Evolutionary conservation across 2,888 invertebrate genomes (phyloP), one percentile per base, ranked within the genome.

Genomic region (Falcaria lacertinaria): DNA sequence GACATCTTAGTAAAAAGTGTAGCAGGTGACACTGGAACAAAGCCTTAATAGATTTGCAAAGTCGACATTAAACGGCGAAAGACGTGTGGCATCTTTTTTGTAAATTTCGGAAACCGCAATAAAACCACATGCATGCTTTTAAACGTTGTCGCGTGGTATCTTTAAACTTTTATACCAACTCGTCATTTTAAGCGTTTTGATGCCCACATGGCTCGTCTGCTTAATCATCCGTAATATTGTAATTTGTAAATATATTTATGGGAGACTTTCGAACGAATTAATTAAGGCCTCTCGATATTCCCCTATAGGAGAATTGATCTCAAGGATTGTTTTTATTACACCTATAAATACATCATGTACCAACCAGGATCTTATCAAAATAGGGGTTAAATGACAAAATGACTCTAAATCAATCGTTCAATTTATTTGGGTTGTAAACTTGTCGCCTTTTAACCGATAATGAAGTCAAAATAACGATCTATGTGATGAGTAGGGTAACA

Each of bases 31-130:
- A 54, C 47, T 47, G 56, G 57, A 70, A 84, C 79, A 81, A 78
- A 71, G 70, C 63, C 63, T 67, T 69, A 74, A 82, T 77, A 80
- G 78, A 80, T 77, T 69, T 69, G 60, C 60, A 64, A 62, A 64
- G 64, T 71, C 75, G 74, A 78, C 78, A 74, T 69, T 66, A 73
- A 71, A 65, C 63, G 64, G 59, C 57, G 61, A 69, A 70, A 71
- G 69, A 62, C 60, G 68, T 58, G 58, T 57, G 62, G 69, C 57
- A 65, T 72, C 58, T 75, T 70, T 72, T 72, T 64, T 66, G 67
- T 57, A 72, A 73, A 60, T 78, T 85, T 83, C 59, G 74, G 74
- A 66, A 77, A 87, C 84, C 85, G 65, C 84, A 80, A 78, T 73
- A 72, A 76, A 86, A 83, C 86, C 84, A 69, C 85, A 80, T 61